These are phyloP conservation scores for Thripadectes ignobilis DNA, from an alignment of 2,797 vertebrate species.

Conservation along the genomic window DNA sequence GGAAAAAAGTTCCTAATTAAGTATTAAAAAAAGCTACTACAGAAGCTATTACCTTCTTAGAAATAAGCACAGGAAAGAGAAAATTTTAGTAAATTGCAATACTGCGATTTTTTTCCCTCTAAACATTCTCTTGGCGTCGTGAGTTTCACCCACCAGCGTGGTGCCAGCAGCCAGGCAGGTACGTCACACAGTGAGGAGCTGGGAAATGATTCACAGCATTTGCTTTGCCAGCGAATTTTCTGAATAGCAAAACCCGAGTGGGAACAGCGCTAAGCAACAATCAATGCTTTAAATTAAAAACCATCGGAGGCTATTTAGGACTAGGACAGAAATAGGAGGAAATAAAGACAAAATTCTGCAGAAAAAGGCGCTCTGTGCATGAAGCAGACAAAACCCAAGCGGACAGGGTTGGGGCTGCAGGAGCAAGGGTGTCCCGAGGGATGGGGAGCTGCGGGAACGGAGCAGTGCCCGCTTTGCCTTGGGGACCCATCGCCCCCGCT, in stretches of 20 bases:
- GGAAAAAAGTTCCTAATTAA: not conserved
- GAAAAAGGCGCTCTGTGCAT: fast-evolving
- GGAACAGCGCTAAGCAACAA: fast-evolving
- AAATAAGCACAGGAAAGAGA: not conserved
- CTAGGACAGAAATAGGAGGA: not conserved
- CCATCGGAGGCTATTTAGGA: not conserved
- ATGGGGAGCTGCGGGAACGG: fast-evolving
- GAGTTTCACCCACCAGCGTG: fast-evolving
- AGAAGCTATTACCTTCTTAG: not conserved
- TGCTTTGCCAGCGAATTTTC: not conserved
- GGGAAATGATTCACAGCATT: not conserved
- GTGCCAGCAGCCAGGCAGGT: not conserved
- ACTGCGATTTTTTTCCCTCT: fast-evolving
- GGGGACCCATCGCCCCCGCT: not conserved
- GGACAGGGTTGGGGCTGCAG: not conserved
- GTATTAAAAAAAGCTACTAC: not conserved
- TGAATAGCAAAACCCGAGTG: not conserved
- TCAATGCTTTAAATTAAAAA: not conserved
- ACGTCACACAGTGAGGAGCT: not conserved
- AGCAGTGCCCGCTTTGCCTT: fast-evolving
- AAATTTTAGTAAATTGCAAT: not conserved
- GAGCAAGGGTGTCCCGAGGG: not conserved
- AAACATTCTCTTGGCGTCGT: not conserved
- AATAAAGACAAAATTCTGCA: not conserved
- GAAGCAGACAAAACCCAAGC: not conserved